Conservation (phyloP, 2,888 invertebrate species). For the Nowickia ferox region DNA sequence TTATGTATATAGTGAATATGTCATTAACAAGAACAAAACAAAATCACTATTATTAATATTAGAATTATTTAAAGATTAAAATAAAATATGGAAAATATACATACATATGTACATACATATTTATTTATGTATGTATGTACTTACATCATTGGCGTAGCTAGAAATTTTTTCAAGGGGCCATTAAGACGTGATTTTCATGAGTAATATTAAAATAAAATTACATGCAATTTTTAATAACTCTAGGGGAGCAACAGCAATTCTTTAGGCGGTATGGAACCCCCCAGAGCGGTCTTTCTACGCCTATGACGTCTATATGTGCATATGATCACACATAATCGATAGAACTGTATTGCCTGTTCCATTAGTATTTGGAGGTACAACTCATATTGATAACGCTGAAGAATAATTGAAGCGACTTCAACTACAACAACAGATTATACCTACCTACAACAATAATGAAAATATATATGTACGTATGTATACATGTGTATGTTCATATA, state of each 20-base stretch:
- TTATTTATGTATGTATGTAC: neutral
- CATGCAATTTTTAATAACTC: too few relatives aligned
- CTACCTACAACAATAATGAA: too few relatives aligned
- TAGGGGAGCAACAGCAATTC: too few relatives aligned
- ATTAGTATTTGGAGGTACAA: conserved; percentile 38
- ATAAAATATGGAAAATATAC: neutral
- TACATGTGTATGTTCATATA: neutral
- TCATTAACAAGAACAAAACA: conserved; percentile 42
- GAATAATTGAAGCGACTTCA: conserved; percentile 39
- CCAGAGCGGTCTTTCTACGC: too few relatives aligned
- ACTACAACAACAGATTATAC: neutral
- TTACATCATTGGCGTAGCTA: neutral
- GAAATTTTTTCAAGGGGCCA: too few relatives aligned
- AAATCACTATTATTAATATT: conserved; percentile 43
- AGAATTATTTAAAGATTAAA: conserved; percentile 58
- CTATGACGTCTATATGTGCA: neutral
- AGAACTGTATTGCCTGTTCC: conserved; percentile 20
- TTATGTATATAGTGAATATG: neutral
- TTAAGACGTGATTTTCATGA: too few relatives aligned
- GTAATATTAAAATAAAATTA: too few relatives aligned
- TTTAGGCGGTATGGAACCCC: too few relatives aligned
- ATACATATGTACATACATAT: neutral
- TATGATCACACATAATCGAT: neutral
- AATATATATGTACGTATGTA: neutral
- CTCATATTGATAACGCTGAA: conserved; percentile 49